Evolutionary conservation across 2,113 vertebrate genomes (phyloP).

Genomic region (Dicerorhinus sumatrensis): DNA sequence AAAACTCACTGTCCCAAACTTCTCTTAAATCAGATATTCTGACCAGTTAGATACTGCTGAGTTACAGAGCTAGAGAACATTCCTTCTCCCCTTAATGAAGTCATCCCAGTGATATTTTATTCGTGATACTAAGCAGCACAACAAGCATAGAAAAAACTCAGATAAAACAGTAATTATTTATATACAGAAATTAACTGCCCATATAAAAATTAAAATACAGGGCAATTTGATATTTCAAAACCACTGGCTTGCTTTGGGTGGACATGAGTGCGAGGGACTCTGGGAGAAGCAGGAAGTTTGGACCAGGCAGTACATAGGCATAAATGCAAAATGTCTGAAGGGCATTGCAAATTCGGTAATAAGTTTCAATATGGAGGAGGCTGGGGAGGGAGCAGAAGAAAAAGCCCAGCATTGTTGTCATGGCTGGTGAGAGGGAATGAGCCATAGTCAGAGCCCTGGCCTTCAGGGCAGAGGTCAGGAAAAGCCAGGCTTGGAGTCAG

Average conservation of each 20-base stretch:
- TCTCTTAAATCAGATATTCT: conserved; percentile 20
- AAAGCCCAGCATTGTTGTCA: neutral
- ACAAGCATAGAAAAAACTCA: neutral
- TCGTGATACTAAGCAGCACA: neutral
- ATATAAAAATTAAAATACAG: neutral
- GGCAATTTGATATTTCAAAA: neutral
- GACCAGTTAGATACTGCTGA: neutral
- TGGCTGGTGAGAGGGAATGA: neutral
- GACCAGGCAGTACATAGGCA: too few relatives aligned
- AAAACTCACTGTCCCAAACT: neutral
- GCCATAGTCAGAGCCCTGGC: neutral
- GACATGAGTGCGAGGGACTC: neutral
- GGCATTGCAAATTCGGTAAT: too few relatives aligned
- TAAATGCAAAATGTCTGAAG: neutral
- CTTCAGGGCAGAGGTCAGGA: neutral
- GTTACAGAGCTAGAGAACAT: neutral
- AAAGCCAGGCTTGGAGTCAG: neutral
- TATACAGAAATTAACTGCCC: neutral
- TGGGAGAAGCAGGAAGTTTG: neutral
- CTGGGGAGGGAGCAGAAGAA: neutral
- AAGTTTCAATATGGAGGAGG: neutral
- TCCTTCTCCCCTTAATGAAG: neutral
- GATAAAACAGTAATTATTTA: neutral
- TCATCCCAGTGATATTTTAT: neutral
- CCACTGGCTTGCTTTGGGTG: neutral